Percentiles rank a stretch among this genome's conserved stretches.
Evolutionary conservation across 2,888 invertebrate species (phyloP).

Genomic region (Hofmannophila pseudospretella): DNA sequence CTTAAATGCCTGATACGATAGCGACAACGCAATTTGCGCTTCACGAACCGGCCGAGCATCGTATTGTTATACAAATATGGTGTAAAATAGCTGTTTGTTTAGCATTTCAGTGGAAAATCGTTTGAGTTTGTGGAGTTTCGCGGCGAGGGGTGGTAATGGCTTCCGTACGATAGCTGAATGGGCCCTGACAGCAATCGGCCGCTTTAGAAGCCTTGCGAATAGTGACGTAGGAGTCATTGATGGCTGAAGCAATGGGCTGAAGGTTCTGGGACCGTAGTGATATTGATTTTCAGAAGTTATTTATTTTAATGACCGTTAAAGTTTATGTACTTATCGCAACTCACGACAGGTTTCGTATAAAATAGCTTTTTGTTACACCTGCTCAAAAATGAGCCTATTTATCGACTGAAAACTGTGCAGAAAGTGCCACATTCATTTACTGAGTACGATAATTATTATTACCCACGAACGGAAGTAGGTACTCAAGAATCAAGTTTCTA

Average conservation of each 20-base stretch:
- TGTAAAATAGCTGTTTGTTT: conserved; percentile 10
- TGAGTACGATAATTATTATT: too few relatives aligned
- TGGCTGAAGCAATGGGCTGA: too few relatives aligned
- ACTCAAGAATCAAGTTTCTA: too few relatives aligned
- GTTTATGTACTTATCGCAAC: too few relatives aligned
- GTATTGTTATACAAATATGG: conserved; percentile 23
- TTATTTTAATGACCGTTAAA: neutral
- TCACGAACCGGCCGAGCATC: conserved; percentile 8
- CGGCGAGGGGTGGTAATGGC: conserved; percentile 27
- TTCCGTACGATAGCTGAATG: conserved; percentile 35
- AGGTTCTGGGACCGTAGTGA: conserved; percentile 1
- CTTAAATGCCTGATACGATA: conserved; percentile 15
- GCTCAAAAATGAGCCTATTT: too few relatives aligned
- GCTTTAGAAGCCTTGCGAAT: conserved; percentile 4
- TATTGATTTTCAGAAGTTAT: conserved; percentile 6
- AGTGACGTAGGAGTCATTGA: conserved; percentile 7
- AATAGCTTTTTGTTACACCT: too few relatives aligned
- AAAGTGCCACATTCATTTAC: too few relatives aligned
- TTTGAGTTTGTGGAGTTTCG: neutral
- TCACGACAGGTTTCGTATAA: too few relatives aligned
- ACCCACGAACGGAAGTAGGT: too few relatives aligned
- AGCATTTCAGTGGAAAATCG: conserved; percentile 3
- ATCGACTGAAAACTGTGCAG: too few relatives aligned
- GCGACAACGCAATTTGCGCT: neutral
- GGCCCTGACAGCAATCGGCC: conserved; percentile 22